Evolutionary conservation across 2,113 vertebrate genomes (phyloP), one percentile per base, ranked within the genome.

Genomic region (Perognathus longimembris): DNA sequence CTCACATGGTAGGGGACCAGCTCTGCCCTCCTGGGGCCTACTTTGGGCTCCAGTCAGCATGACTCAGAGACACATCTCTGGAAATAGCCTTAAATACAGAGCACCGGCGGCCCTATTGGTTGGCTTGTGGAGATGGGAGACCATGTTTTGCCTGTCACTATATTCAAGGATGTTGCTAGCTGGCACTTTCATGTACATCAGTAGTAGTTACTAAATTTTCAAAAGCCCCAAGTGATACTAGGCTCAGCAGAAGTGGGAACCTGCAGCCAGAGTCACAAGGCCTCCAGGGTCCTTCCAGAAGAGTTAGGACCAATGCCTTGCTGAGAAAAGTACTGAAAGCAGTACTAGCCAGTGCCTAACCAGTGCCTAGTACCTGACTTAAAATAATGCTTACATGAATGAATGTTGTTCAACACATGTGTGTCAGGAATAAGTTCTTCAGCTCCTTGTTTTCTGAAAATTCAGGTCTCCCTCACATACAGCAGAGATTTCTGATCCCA

Each of bases 391-490:
- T 32, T 36, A 18, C 34, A 22, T 22, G 6, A 40, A 84, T 2
- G 32, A 22, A 92, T 42, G 36, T 6, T 18, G 4, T 54, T 54
- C 50, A 54, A 21, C n/a, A 14, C 50, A 1, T 57, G 7, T 50
- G 70, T 36, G 17, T 3, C 18, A 4, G 26, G 70, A 61, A 38
- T 12, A 21, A 66, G 66, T 42, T 71, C n/a, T 87, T 61, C 18
- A 3, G 20, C 15, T 77, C 12, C 15, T 69, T 32, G 14, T 54
- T 82, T 94, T 54, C 85, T 76, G 89, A 93, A 85, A 75, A 92
- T 21, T 12, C 73, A 38, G 15, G 26, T 36, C 76, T 83, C 26
- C 63, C 66, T 63, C 24, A 11, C 22, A 34, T 18, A 42, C 14
- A 0, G 17, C 79, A 64, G 17, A 85, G 30, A 75, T 59, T 20